These are phyloP conservation scores for Drosophila pseudotakahashii DNA, from an alignment of 2,888 invertebrate species.

Conservation along the genomic window DNA sequence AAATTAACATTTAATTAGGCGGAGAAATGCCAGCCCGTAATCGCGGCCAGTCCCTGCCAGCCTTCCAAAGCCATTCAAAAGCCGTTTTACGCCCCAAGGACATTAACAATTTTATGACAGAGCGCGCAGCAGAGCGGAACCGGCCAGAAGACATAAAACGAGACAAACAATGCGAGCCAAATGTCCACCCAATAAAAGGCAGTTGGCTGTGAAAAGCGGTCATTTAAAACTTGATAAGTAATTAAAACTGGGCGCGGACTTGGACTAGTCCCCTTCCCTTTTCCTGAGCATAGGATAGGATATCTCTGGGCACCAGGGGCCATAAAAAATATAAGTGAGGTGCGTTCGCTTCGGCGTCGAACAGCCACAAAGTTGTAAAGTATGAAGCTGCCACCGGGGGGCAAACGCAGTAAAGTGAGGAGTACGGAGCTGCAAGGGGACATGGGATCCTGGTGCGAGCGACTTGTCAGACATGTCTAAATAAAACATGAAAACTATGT, in stretches of 20 bases:
- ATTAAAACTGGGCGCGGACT: slow-evolving; percentile 53
- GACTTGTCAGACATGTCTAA: slow-evolving; percentile 52
- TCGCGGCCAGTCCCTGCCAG: slow-evolving; percentile 29
- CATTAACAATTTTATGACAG: slow-evolving; percentile 45
- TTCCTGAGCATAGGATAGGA: slow-evolving; percentile 11
- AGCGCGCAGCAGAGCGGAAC: slow-evolving; percentile 30
- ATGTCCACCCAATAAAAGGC: slow-evolving; percentile 61
- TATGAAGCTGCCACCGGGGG: slow-evolving; percentile 37
- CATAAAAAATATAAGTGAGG: slow-evolving; percentile 40
- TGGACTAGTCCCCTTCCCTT: not conserved
- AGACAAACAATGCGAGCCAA: slow-evolving; percentile 43
- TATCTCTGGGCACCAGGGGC: slow-evolving; percentile 49
- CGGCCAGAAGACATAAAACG: slow-evolving; percentile 41
- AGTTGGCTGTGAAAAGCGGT: slow-evolving; percentile 64
- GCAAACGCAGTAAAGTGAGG: slow-evolving; percentile 55
- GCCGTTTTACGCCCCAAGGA: slow-evolving; percentile 69
- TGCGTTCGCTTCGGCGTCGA: slow-evolving; percentile 12
- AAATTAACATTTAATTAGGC: slow-evolving; percentile 57
- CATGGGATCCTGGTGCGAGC: slow-evolving; percentile 23
- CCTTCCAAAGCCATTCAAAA: slow-evolving; percentile 47
- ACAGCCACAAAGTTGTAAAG: slow-evolving; percentile 34
- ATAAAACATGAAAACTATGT: slow-evolving; percentile 80
- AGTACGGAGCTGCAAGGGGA: slow-evolving; percentile 23
- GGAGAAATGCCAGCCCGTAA: slow-evolving; percentile 45
- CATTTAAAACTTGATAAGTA: slow-evolving; percentile 76